Percentiles rank a stretch among this genome's conserved stretches.
phyloP scores from a whole-genome alignment of 2,888 invertebrate genomes.

The Euphydryas editha region DNA sequence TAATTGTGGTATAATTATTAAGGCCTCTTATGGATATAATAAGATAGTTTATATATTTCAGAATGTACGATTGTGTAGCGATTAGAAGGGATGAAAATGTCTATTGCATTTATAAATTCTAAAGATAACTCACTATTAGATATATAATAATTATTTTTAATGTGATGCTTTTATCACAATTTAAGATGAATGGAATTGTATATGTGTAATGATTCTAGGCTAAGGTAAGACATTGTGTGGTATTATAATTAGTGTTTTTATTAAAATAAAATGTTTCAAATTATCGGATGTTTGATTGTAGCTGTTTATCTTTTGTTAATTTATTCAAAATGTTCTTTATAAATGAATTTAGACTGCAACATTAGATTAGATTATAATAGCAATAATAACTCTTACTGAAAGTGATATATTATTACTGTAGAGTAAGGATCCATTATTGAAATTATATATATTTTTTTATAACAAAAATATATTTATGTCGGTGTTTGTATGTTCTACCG shows the following conservation, averaged over 20 bases:
- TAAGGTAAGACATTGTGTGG: slow-evolving; percentile 49
- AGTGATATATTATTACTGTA: too few species aligned
- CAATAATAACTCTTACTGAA: too few species aligned
- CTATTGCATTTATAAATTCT: slow-evolving; percentile 27
- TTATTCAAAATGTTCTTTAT: neutral
- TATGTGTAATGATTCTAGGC: slow-evolving; percentile 53
- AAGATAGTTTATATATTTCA: neutral
- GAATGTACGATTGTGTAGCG: slow-evolving; percentile 31
- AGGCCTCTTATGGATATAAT: neutral
- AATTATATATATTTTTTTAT: too few species aligned
- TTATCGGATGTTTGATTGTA: slow-evolving; percentile 63
- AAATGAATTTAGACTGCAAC: neutral
- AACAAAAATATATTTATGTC: too few species aligned
- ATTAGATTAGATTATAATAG: too few species aligned
- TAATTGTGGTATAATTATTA: too few species aligned
- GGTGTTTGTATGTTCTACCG: too few species aligned
- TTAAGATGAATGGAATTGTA: slow-evolving; percentile 51
- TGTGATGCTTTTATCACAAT: slow-evolving; percentile 30
- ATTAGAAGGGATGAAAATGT: slow-evolving; percentile 36
- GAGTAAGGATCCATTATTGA: too few species aligned
- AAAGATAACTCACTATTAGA: slow-evolving; percentile 19
- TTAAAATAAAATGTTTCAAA: slow-evolving; percentile 71
- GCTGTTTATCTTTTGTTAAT: slow-evolving; percentile 42
- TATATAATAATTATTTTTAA: slow-evolving; percentile 15
- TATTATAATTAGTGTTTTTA: slow-evolving; percentile 60